Evolutionary conservation across 2,888 invertebrate species (phyloP), one percentile per base, ranked within the genome.

Genomic region (Ennomos quercinarius): DNA sequence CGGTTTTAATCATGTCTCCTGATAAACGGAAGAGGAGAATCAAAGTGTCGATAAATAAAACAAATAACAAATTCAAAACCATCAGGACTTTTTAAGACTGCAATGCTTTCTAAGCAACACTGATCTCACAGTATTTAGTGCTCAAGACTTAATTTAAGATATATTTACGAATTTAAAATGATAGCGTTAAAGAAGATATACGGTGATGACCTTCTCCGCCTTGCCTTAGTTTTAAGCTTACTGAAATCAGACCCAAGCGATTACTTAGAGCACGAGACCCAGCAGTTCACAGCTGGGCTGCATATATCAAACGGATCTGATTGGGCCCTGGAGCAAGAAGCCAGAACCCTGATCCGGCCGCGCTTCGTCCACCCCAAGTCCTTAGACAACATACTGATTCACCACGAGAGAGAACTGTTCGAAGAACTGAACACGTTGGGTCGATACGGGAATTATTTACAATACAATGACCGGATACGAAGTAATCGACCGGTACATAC

Each of bases 151-250:
- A 51, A 62, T 60, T 61, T 63, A 64, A 53, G 56, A 27, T 64
- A 44, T 65, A 63, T 59, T 49, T 40, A 57, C 57, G 57, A 57
- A 57, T 60, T 57, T 57, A 52, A 72, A 57, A 97, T 97, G 97
- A 93, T 97, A 89, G 95, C 96, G 73, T 88, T 96, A 73, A 97
- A 97, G 91, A 97, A 97, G 85, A 89, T 96, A 46, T 96, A 96
- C 76, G 95, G 96, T 50, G 96, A 97, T 82, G 97, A 97, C 91
- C 91, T 97, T 76, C 87, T 98, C 67, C 95, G 97, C 83, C 90
- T 97, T 71, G 96, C 98, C 70, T 84, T 98, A 82, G 93, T 98
- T 70, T 91, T 98, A 74, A 96, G 97, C 83, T 93, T 98, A 67
- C 85, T 98, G 54, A 94, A 97, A 72, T 95, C 96, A 10, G 95